Percentiles rank a stretch among this genome's conserved stretches.
These are phyloP conservation scores for Pollenia amentaria DNA, from an alignment of 2,888 invertebrate genomes.

Conservation along the genomic window DNA sequence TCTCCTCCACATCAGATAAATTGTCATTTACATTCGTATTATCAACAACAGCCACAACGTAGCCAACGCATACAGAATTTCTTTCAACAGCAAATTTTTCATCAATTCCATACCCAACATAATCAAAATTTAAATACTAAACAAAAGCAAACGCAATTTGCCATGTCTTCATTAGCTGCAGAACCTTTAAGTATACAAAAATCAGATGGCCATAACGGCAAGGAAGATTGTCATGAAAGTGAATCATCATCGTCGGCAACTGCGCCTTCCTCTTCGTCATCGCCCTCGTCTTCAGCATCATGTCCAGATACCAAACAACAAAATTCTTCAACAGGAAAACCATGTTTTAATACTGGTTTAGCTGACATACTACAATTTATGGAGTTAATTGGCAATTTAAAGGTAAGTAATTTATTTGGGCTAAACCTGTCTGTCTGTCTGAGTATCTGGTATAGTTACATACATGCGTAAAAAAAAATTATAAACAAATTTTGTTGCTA, in stretches of 20 bases:
- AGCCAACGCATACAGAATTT: conserved; percentile 78
- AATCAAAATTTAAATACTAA: conserved; percentile 77
- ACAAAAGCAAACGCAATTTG: conserved; percentile 80
- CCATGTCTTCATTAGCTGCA: conserved; percentile 82
- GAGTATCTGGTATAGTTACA: background rate
- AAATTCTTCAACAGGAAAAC: conserved; percentile 77
- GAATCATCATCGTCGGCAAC: conserved; percentile 58
- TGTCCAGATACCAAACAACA: conserved; percentile 66
- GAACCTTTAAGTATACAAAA: conserved; percentile 77
- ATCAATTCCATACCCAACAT: conserved; percentile 79
- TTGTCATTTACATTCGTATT: conserved; percentile 68
- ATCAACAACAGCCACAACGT: conserved; percentile 68
- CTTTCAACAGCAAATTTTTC: conserved; percentile 75
- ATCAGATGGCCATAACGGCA: conserved; percentile 59
- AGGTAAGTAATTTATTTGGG: conserved; percentile 85
- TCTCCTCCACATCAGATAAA: conserved; percentile 40
- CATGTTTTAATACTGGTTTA: conserved; percentile 82
- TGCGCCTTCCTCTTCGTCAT: conserved; percentile 62
- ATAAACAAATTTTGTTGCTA: background rate
- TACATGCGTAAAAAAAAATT: background rate
- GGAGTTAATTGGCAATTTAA: conserved; percentile 89
- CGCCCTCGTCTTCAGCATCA: conserved; percentile 65
- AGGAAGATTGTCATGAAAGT: conserved; percentile 67
- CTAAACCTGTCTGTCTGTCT: background rate
- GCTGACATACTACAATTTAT: conserved; percentile 87